Base-by-base conservation (phyloP, 2,113 vertebrate genomes). In the Tachysurus fulvidraco region DNA sequence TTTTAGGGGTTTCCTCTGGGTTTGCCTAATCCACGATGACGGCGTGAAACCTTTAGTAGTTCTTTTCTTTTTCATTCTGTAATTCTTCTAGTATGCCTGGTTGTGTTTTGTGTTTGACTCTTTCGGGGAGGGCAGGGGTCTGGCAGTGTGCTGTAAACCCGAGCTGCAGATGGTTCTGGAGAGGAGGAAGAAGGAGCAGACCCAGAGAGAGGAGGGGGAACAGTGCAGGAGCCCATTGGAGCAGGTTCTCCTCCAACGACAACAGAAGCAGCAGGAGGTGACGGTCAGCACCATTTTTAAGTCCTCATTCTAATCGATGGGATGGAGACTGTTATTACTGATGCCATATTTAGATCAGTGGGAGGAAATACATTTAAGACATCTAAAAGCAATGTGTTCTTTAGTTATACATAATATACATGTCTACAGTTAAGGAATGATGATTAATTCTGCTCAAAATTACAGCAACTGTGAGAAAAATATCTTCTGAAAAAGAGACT, bases 111-210 rank as follows among this genome's bases (percentile, higher is more conserved):
- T 86, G 81, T 52, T 87, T 76, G 55, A 77, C 52, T 86, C 28
- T 81, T 59, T 73, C 82, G 80, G 83, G 86, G 74, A 89, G 84
- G 79, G 81, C 85, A 95, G 94, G 86, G 94, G 94, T 80, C 89
- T 93, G 90, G 91, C 86, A 5, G 90, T 94, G 88, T 92, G 91
- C 89, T 93, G 92, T 88, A 93, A 92, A 88, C 91, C 94, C 0
- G 94, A 95, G 86, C 94, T 95, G 36, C 94, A 95, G 89, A 88
- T 90, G 89, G 94, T 91, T 52, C 87, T 95, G 86, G 94, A 95
- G 89, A 93, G 90, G 88, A 93, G 93, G 64, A 94, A 92, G 90
- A 93, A 88, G 87, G 90, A 92, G 60, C 92, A 94, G 89, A 92
- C 80, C 5, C 89, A 93, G 52, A 92, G 21, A 67, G 90, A 93